Evolutionary conservation across 2,113 vertebrate species (phyloP), one percentile per base, ranked within the genome.

Genomic region (Lagenorhynchus albirostris): DNA sequence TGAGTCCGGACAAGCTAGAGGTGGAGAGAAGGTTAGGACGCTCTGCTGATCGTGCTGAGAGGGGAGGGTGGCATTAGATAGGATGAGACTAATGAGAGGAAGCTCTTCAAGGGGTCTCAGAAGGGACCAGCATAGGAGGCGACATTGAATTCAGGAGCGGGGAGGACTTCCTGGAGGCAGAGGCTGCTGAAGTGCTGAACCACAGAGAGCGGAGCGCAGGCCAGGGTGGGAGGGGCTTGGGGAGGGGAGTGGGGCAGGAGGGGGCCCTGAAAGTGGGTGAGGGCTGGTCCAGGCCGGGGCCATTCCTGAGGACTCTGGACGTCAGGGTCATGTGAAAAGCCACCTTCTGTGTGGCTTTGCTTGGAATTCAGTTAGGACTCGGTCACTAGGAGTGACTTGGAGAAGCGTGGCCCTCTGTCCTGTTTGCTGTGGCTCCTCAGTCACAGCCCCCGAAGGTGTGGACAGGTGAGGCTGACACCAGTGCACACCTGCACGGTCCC

Each of bases 361-460:
- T 80, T 44, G 50, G 83, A 12, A 2, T 68, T 83, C 33, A 50
- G 4, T 13, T n/a, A 26, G 71, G 36, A 50, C 36, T 36, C 8
- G 5, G 18, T 63, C 25, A 0, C 38, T 17, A 4, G 2, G 38
- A 62, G 31, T 36, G 84, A 41, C n/a, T 13, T 2, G 13, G 62
- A 55, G 85, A 29, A 23, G 31, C 17, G 4, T 13, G 36, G 31
- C 47, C 58, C 5, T 20, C 50, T 8, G 15, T 36, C 68, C 38
- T 82, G 23, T 36, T 29, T 0, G 25, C 68, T 2, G 3, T 0
- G 10, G 31, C 14, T 53, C 21, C 82, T 79, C 38, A 1, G 20
- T 38, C 26, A 5, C 20, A 0, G 20, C 21, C n/a, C 29, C 18
- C 23, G 0, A 5, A 1, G 25, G 33, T 11, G 67, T 23, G 31